Percentiles rank a stretch among this genome's conserved stretches.
These are phyloP conservation scores for Pheosia tremula DNA, from an alignment of 2,888 invertebrate species.

Conservation along the genomic window DNA sequence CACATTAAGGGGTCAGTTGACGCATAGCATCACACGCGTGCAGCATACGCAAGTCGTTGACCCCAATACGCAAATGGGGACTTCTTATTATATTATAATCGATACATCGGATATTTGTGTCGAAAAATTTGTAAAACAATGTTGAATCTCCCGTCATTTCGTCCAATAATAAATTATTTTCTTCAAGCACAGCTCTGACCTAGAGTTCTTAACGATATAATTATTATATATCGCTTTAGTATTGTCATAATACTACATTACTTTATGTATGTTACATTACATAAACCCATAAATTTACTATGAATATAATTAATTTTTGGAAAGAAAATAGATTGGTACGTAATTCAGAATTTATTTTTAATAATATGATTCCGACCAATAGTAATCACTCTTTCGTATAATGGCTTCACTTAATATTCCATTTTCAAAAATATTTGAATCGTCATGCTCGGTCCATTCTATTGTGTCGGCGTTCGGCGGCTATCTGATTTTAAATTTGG, in stretches of 20 bases:
- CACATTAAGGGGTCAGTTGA: conserved; percentile 79
- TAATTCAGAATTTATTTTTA: conserved; percentile 58
- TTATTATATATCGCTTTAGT: too few relatives aligned
- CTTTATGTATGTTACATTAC: neutral
- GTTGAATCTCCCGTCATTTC: neutral
- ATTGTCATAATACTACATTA: neutral
- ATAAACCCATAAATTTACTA: neutral
- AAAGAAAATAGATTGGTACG: neutral
- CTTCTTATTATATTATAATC: conserved; percentile 56
- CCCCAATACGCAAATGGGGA: conserved; percentile 71
- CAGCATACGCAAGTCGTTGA: conserved; percentile 75
- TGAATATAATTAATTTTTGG: neutral
- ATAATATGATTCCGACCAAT: conserved; percentile 70
- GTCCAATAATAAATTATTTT: too few relatives aligned
- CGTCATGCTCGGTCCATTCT: conserved; percentile 82
- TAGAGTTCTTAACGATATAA: too few relatives aligned
- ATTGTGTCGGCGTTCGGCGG: conserved; percentile 73
- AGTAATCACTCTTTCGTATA: conserved; percentile 77
- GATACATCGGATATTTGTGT: conserved; percentile 37
- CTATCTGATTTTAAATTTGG: conserved; percentile 81
- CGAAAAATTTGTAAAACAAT: conserved; percentile 9
- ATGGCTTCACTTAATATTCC: conserved; percentile 83
- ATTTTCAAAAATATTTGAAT: conserved; percentile 83
- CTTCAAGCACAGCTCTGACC: too few relatives aligned
- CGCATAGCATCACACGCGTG: conserved; percentile 70